Evolutionary conservation across 2,888 invertebrate species (phyloP).

Genomic region (Anorthoa munda): DNA sequence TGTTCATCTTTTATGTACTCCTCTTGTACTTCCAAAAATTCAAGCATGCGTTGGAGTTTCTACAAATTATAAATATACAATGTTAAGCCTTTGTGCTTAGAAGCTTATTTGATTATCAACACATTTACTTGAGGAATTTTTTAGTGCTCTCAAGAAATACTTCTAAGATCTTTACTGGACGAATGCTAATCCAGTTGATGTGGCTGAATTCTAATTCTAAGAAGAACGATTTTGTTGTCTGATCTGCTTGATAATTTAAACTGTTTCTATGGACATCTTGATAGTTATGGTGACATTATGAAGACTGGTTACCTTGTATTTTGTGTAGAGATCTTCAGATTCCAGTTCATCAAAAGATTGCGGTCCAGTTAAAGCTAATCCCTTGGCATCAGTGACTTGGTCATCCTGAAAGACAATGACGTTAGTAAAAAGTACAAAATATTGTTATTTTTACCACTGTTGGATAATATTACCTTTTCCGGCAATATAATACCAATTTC

Average conservation of each 20-base stretch:
- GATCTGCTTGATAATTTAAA: background rate
- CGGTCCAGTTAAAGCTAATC: slow-evolving; percentile 92
- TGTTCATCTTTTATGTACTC: slow-evolving; percentile 99
- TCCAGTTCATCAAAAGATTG: slow-evolving; percentile 95
- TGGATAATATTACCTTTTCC: slow-evolving; percentile 93
- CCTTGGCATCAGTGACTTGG: slow-evolving; percentile 92
- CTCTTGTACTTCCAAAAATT: slow-evolving; percentile 99
- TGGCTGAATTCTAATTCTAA: too few species aligned
- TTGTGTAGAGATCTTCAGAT: slow-evolving; percentile 98
- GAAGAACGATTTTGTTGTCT: background rate
- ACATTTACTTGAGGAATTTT: too few species aligned
- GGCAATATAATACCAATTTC: slow-evolving; percentile 95
- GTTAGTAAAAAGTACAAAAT: background rate
- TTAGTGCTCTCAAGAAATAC: too few species aligned
- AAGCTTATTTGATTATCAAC: too few species aligned
- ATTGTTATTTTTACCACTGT: background rate
- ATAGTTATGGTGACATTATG: background rate
- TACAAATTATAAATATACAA: slow-evolving; percentile 76
- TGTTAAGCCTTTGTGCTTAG: too few species aligned
- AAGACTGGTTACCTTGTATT: slow-evolving; percentile 94
- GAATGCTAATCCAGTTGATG: too few species aligned
- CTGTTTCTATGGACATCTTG: background rate
- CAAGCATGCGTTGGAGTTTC: slow-evolving; percentile 98
- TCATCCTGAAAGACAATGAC: slow-evolving; percentile 90
- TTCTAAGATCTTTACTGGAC: too few species aligned